Conservation (phyloP, 2,888 invertebrate species). For the Glomeris marginata region DNA sequence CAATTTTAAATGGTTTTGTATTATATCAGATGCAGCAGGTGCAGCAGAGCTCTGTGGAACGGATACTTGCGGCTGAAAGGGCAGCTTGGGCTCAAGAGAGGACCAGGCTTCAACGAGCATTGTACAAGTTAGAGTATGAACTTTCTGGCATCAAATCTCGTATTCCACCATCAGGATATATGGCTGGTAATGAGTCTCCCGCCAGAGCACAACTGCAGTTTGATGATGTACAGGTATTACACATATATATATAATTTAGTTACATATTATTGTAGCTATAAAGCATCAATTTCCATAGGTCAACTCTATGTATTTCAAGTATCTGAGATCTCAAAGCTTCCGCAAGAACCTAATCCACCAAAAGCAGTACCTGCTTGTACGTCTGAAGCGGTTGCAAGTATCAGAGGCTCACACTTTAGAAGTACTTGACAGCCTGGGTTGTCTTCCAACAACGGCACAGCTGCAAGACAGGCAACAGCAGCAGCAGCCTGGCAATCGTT, state of each 20-base stretch:
- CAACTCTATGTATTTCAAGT: slow-evolving; percentile 39
- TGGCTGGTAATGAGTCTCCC: too few relatives aligned
- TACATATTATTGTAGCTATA: too few relatives aligned
- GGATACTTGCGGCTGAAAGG: slow-evolving; percentile 17
- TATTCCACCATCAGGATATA: too few relatives aligned
- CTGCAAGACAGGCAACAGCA: slow-evolving; percentile 1
- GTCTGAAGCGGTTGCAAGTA: slow-evolving; percentile 44
- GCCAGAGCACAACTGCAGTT: too few relatives aligned
- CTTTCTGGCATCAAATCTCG: neutral
- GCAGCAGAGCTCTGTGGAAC: neutral
- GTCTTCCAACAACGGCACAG: slow-evolving; percentile 14
- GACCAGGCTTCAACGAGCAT: slow-evolving; percentile 17
- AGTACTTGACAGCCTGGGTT: slow-evolving; percentile 31
- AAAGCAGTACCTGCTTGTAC: slow-evolving; percentile 66
- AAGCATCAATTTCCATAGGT: neutral
- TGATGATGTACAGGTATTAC: too few relatives aligned
- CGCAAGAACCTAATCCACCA: slow-evolving; percentile 79
- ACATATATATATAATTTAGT: too few relatives aligned
- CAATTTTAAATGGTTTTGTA: neutral
- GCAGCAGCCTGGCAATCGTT: slow-evolving; percentile 16
- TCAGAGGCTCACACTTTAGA: slow-evolving; percentile 35
- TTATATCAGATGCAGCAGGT: neutral
- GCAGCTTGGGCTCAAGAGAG: slow-evolving; percentile 19
- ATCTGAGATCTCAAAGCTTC: slow-evolving; percentile 65
- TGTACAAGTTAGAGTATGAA: slow-evolving; percentile 23